Evolutionary conservation across 2,797 vertebrate genomes (phyloP), one percentile per base, ranked within the genome.

Genomic region (Notolepis coatsorum): DNA sequence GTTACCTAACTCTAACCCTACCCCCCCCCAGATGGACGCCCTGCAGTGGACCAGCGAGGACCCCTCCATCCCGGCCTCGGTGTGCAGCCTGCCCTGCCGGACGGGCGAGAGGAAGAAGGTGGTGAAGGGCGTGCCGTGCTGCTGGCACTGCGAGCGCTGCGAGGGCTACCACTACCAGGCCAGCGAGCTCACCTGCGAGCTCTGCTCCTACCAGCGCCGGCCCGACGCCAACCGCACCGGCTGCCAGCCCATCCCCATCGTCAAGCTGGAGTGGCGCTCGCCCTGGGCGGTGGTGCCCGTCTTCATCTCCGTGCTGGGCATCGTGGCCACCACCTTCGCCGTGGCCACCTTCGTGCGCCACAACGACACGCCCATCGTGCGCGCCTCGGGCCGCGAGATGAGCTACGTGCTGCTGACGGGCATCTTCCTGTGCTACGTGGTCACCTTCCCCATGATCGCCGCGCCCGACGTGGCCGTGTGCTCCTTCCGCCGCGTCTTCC

Each of bases 61-160:
- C 47, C 81, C 76, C 6, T 79, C 83, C 2, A 87, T 93, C 49
- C 96, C 96, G 0, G 56, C 90, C 0, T 99, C 97, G 0, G 94
- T 98, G 61, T 99, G 97, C 90, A 99, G 97, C 85, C 65, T 94
- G 74, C 96, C 97, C 0, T 99, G 97, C 55, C 93, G 90, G 72
- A 90, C 92, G 0, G 97, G 97, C 0, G 96, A 98, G 85, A 91
- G 97, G 68, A 98, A 98, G 93, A 98, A 98, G 86, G 95, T 93
- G 0, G 96, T 98, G 73, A 98, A 98, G 70, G 97, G 97, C 0
- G 95, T 96, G 39, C 88, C 95, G 0, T 99, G 97, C 90, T 99
- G 97, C 82, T 99, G 97, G 97, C 96, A 96, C 86, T 99, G 97
- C 0, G 97, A 99, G 61, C 94, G 94, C 77, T 99, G 97, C 0